Base-by-base conservation (phyloP, 2,113 vertebrate genomes). In the Pangasianodon hypophthalmus region DNA sequence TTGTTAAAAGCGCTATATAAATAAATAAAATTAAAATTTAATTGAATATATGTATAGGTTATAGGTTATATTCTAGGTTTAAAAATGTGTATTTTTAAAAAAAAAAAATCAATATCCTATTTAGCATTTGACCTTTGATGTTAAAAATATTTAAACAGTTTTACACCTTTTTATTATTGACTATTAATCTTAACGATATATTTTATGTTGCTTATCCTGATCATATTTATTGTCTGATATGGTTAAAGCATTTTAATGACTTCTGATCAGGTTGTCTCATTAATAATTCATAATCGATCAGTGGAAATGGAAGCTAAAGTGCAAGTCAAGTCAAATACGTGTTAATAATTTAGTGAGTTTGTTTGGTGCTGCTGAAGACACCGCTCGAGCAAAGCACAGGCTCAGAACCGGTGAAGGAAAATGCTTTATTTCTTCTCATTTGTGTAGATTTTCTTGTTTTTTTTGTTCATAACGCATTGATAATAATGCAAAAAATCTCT, bases 221-320 rank as follows among this genome's bases (percentile, higher is more conserved):
- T 44, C 6, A 29, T 84, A 85, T 48, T 37, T 80, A 60, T 75
- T 41, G 37, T 56, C 14, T 69, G 46, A 56, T 41, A 52, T 0
- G 37, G 50, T 48, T 86, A n/a, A 77, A 50, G 19, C 21, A 1
- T 73, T 64, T 50, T 52, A 73, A 3, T 88, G 81, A 79, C 50
- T 32, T 71, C 8, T 10, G 46, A 62, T 10, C 37, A 56, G 32
- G 18, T 32, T 18, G 2, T 6, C 16, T 73, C 11, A 32, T 86
- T 86, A 86, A 86, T 86, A 16, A 88, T 71, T 71, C 5, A 86
- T 50, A 37, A 73, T 1, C 24, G 44, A 80, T 21, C 52, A 0
- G 52, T 88, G 60, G 18, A 88, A 85, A 77, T 58, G 26, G 44
- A 90, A 58, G 44, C 26, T 46, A 50, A 37, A 88, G 29, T 69